Evolutionary conservation across 2,113 vertebrate species (phyloP), one percentile per base, ranked within the genome.

Genomic region (Cyphomyrus discorhynchus): DNA sequence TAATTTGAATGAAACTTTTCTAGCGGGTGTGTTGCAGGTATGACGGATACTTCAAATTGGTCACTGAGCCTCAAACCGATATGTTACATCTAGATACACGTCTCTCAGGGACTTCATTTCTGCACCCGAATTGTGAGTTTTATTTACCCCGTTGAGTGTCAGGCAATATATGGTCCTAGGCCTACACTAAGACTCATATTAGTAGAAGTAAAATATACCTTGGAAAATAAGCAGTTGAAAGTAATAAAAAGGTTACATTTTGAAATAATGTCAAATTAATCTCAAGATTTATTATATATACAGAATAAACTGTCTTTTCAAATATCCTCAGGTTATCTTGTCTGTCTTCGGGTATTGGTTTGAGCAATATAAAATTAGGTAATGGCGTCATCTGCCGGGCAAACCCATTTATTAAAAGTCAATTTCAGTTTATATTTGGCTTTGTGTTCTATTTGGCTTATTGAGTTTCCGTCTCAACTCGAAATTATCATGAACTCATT

Each of bases 321-420:
- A 80, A 80, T 39, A 80, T 42, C 74, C 3, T 77, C 74, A 17
- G 6, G 31, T 80, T 80, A 19, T 35, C 35, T 42, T 42, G 35
- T 80, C 74, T 19, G 6, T 80, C 35, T 80, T 42, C 3, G 17
- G 35, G 35, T 42, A 3, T 42, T 80, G 5, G 35, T 80, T 80
- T 19, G 31, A 39, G 5, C 2, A 42, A 27, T 39, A 42, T 47
- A 50, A 50, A 86, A 86, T 86, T 86, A 27, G 24, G 21, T 46
- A 86, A 27, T 86, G 83, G 83, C 83, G 83, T 50, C 83, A 86
- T 86, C 83, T 86, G 47, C 46, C 50, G 83, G 83, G 9, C 45
- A 86, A 27, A 50, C 13, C 24, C 9, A 86, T 86, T 47, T 86
- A 45, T 85, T 24, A 80, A 17, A 80, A 42, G 74, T 80, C 3